Conservation (phyloP, 2,888 invertebrate genomes). For the Strigamia maritima region DNA sequence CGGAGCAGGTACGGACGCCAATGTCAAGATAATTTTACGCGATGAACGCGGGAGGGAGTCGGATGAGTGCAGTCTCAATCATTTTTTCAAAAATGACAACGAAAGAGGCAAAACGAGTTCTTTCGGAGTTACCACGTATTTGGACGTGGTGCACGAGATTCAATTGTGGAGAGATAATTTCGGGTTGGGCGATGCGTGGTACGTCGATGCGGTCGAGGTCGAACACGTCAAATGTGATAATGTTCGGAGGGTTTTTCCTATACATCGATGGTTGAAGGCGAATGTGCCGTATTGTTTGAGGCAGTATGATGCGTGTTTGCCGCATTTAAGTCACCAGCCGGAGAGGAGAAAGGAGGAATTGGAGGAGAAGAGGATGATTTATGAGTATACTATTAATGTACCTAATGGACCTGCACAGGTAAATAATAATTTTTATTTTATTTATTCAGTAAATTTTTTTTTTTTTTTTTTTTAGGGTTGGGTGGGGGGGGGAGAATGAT, state of each 20-base stretch:
- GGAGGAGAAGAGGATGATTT: conserved; percentile 48
- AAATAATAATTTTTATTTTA: conserved; percentile 3
- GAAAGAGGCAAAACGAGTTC: conserved; percentile 51
- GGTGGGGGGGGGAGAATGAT: no score
- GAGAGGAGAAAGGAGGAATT: conserved; percentile 51
- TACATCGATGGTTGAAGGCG: conserved; percentile 53
- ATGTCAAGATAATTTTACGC: conserved; percentile 51
- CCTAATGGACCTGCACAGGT: conserved; percentile 49
- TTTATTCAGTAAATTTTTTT: background rate
- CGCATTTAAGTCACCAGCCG: conserved; percentile 51
- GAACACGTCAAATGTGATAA: conserved; percentile 44
- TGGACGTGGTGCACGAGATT: conserved; percentile 44
- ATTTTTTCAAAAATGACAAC: conserved; percentile 49
- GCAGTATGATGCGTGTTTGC: conserved; percentile 52
- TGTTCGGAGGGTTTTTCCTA: no score
- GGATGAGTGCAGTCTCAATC: conserved; percentile 49
- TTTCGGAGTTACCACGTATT: conserved; percentile 46
- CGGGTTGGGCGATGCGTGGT: conserved; percentile 53
- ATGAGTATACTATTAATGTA: conserved; percentile 46
- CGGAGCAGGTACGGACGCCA: conserved; percentile 53
- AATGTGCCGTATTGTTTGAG: conserved; percentile 50
- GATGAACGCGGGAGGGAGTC: conserved; percentile 50
- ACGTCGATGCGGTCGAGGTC: conserved; percentile 47
- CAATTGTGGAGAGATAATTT: conserved; percentile 52
- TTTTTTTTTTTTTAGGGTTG: background rate